Conservation (phyloP, 2,888 invertebrate genomes). For the Pristionchus fissidentatus region DNA sequence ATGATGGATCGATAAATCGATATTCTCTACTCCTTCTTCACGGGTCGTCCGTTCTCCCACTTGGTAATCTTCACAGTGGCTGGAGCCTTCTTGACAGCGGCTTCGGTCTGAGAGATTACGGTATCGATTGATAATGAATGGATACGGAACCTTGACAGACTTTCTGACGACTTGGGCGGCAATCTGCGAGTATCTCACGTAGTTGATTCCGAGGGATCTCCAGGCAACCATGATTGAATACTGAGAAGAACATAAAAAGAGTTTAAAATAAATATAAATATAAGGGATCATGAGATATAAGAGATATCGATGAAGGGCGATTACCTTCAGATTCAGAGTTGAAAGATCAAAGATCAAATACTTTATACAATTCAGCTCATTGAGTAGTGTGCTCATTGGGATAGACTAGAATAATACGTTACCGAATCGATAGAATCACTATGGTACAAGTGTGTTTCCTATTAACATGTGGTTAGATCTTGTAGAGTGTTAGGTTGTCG, state of each 20-base stretch:
- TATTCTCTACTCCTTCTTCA: conserved; percentile 29
- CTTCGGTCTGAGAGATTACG: conserved; percentile 5
- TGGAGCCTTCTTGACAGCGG: conserved; percentile 34
- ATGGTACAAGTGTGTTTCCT: neutral
- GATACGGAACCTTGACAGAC: conserved; percentile 19
- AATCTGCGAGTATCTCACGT: conserved; percentile 95
- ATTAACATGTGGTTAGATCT: neutral
- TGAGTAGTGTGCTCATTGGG: neutral
- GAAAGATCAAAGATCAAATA: neutral
- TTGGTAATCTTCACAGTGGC: conserved; percentile 42
- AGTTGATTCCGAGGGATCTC: conserved; percentile 81
- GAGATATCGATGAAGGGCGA: neutral
- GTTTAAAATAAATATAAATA: too few species aligned
- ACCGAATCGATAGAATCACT: conserved; percentile 12
- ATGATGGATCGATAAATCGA: neutral
- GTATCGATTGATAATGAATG: neutral
- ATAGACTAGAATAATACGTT: neutral
- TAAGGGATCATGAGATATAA: neutral
- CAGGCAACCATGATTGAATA: conserved; percentile 63
- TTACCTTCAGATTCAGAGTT: neutral
- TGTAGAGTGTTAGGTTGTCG: neutral
- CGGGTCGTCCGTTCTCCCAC: conserved; percentile 35
- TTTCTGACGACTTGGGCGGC: conserved; percentile 83
- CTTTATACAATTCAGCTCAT: conserved; percentile 3
- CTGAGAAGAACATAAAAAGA: neutral